Evolutionary conservation across 2,113 vertebrate species (phyloP), one percentile per base, ranked within the genome.

Genomic region (Anarhynchus alexandrinus): DNA sequence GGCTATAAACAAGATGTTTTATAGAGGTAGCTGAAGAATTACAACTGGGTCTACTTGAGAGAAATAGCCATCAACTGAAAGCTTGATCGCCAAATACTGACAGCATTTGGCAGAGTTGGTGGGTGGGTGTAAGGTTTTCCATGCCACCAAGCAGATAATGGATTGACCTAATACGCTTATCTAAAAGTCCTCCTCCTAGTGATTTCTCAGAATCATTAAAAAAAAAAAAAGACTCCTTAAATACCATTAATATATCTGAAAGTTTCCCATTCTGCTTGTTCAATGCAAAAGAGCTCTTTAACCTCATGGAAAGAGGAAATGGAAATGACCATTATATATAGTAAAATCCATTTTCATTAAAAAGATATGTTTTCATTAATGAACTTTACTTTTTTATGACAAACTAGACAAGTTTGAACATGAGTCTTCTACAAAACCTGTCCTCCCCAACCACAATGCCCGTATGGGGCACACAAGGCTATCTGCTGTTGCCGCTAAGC

Each of bases 1-100:
- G 88, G n/a, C 66, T 67, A 93, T 88, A 91, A 94, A 85, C 45
- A 86, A 78, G 58, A 58, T 29, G 30, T 74, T 94, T 94, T 94
- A 80, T 70, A 71, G 89, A 45, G 4, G 2, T 42, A 69, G 78
- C 42, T 90, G 65, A 87, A 84, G 82, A 90, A 81, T 54, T 86
- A 55, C 65, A 88, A 27, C 22, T 1, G 42, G 5, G 38, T 62
- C 72, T 81, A 22, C 58, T 47, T 23, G 36, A 47, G 42, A 80
- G 32, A 83, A 86, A 64, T 0, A 34, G 66, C 20, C 77, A 59
- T 62, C 72, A 55, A 6, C 38, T 49, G 26, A 69, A 54, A 69
- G 45, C 27, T 27, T 15, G 52, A 57, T 13, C 32, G 57, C 29
- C 88, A 82, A 88, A 36, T 6, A 23, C 27, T 62, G 88, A 70